Evolutionary conservation across 2,797 vertebrate species (phyloP).

Genomic region (Aythya fuligula): DNA sequence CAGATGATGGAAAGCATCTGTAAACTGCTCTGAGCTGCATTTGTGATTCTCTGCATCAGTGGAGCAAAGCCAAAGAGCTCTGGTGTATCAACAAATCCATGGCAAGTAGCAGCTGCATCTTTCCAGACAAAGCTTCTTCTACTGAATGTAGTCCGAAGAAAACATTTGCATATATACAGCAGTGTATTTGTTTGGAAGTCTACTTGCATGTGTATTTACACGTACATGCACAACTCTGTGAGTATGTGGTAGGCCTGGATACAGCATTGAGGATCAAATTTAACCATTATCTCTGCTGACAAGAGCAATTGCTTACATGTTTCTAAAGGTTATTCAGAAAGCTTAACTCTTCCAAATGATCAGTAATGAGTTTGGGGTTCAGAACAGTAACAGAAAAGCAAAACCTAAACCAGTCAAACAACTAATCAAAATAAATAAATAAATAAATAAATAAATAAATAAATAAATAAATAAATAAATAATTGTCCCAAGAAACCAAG

Average conservation of each 20-base stretch:
- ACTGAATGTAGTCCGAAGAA: not conserved
- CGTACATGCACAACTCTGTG: not conserved
- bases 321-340: not conserved
- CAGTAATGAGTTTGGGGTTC: not conserved
- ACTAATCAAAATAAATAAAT: too few relatives aligned
- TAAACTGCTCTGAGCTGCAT: conserved; percentile 15
- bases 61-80: conserved; percentile 37
- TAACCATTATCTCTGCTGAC: not conserved
- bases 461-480: too few relatives aligned
- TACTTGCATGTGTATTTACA: not conserved
- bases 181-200: conserved; percentile 2
- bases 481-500: too few relatives aligned
- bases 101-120: conserved; percentile 40
- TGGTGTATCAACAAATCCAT: conserved; percentile 28
- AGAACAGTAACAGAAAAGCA: too few relatives aligned
- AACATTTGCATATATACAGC: not conserved
- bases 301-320: not conserved
- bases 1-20: conserved; percentile 36
- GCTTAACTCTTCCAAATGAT: not conserved
- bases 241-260: not conserved
- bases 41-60: conserved; percentile 33
- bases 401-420: too few relatives aligned
- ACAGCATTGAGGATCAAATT: not conserved
- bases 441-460: too few relatives aligned
- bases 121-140: conserved; percentile 36